Evolutionary conservation across 2,113 vertebrate genomes (phyloP), one percentile per base, ranked within the genome.

Genomic region (Lethenteron reissneri): DNA sequence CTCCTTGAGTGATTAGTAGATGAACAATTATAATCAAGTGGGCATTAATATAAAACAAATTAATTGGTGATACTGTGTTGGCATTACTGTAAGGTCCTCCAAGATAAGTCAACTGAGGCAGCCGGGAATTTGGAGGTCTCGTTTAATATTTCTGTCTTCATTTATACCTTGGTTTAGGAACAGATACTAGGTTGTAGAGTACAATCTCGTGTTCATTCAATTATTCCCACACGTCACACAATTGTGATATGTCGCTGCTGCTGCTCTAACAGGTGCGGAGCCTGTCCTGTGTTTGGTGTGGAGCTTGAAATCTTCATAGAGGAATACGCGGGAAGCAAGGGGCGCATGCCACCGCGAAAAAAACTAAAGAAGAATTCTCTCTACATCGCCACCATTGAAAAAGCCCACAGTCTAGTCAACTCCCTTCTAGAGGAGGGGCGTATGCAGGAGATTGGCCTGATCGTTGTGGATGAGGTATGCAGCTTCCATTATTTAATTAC

Each of bases 281-380:
- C 56, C 76, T 99, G 17, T 85, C 88, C 88, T 0, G 81, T 78
- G 78, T 90, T 97, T 72, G 94, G 90, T 58, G 70, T 95, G 81
- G 91, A 95, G 76, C 75, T 97, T 75, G 88, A 83, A 76, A 96
- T 97, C 81, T 79, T 92, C 80, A 86, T 97, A 77, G 94, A 96
- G 81, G 92, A 99, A 79, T 97, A 99, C 11, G 90, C 92, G 0
- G 91, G 88, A 76, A 94, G 88, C 76, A 99, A 91, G 81, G 94
- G 94, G 72, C 83, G 76, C 78, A 88, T 95, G 76, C 94, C 94
- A 71, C 91, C 94, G 1, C 78, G 89, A 74, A 95, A 86, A 79
- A 84, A 87, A 71, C 85, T 85, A 70, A 76, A 71, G 8, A 86
- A 81, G 71, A 85, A 79, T 2, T 92, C 87, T 0, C 78, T 97